Evolutionary conservation across 2,888 invertebrate genomes (phyloP).

Genomic region (Lochmaea capreae): DNA sequence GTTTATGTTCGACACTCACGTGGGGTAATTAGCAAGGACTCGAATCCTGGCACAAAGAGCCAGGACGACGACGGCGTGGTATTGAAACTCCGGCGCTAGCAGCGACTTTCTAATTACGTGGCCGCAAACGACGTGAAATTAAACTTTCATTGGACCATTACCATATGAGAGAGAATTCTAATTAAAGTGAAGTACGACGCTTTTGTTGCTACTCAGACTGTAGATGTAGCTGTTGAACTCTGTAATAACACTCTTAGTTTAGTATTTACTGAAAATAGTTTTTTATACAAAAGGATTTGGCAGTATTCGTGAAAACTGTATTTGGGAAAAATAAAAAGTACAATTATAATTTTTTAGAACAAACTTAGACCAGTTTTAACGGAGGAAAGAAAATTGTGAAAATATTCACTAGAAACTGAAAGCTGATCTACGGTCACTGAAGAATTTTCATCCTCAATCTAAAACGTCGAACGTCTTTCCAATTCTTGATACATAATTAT

Average conservation of each 20-base stretch:
- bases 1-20: constrained; percentile 66
- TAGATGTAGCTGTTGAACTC: constrained; percentile 26
- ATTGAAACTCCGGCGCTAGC: constrained; percentile 64
- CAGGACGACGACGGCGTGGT: constrained; percentile 51
- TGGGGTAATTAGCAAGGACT: constrained; percentile 65
- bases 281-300: neutral
- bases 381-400: too few species aligned
- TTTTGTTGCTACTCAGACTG: constrained; percentile 54
- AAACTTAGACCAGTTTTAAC: too few species aligned
- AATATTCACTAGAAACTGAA: too few species aligned
- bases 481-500: too few species aligned
- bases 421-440: too few species aligned
- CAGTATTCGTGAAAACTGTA: too few species aligned
- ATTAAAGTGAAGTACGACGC: constrained; percentile 63
- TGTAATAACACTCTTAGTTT: constrained; percentile 6
- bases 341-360: too few species aligned
- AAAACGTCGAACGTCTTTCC: too few species aligned
- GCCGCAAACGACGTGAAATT: constrained; percentile 66
- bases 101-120: constrained; percentile 65
- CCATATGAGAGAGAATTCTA: constrained; percentile 66
- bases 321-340: too few species aligned
- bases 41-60: constrained; percentile 61
- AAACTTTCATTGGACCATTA: constrained; percentile 67
- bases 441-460: too few species aligned
- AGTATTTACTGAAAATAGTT: neutral